Percentiles rank a stretch among this genome's conserved stretches.
Evolutionary conservation across 2,797 vertebrate species (phyloP).

Genomic region (Prunella strophiata): DNA sequence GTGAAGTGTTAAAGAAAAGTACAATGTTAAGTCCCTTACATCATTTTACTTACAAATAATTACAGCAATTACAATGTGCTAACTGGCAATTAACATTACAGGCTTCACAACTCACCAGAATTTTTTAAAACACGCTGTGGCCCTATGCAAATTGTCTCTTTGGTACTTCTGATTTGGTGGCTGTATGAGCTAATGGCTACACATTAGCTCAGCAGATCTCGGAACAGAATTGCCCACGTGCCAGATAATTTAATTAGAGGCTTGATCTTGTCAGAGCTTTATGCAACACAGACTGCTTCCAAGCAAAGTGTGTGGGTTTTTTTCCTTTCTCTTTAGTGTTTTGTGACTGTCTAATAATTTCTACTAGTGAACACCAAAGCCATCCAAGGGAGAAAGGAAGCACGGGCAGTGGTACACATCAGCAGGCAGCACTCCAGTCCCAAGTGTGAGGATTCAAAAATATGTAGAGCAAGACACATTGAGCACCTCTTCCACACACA

Average conservation of each 20-base stretch:
- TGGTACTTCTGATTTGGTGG: constrained; percentile 61
- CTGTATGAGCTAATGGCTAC: constrained; percentile 51
- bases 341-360: constrained; percentile 13
- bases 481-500: neutral
- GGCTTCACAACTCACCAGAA: constrained; percentile 63
- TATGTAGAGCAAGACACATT: neutral
- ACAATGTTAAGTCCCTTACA: constrained; percentile 55
- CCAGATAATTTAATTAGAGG: constrained; percentile 71
- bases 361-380: neutral
- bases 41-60: constrained; percentile 71
- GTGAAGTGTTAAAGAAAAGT: constrained; percentile 43
- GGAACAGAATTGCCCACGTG: constrained; percentile 43
- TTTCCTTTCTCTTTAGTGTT: constrained; percentile 24
- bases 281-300: constrained; percentile 10
- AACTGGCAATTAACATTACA: constrained; percentile 70
- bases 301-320: constrained; percentile 25
- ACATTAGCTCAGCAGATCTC: constrained; percentile 63
- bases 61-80: constrained; percentile 71
- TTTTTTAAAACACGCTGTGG: constrained; percentile 63
- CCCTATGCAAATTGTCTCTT: constrained; percentile 61
- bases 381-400: neutral
- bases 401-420: neutral
- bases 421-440: neutral
- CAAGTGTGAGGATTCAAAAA: neutral
- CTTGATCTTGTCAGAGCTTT: constrained; percentile 65